These are phyloP conservation scores for Agrypnus murinus DNA, from an alignment of 2,888 invertebrate genomes.

Conservation along the genomic window DNA sequence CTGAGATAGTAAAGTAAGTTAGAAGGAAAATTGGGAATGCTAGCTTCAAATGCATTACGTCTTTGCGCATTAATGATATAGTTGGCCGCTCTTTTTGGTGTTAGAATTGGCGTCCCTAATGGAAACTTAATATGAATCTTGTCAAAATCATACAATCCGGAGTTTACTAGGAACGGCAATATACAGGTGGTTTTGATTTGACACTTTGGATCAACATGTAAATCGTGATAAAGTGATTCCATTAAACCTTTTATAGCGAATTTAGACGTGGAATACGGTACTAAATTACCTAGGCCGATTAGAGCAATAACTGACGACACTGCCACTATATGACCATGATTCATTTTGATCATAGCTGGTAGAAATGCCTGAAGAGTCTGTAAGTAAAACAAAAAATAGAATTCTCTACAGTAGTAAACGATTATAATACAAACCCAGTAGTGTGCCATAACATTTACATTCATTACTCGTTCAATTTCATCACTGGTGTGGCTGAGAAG, in stretches of 20 bases:
- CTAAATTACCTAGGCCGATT: conserved; percentile 82
- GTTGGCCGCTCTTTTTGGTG: conserved; percentile 78
- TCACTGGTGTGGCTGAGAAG: conserved; percentile 78
- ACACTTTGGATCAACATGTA: conserved; percentile 68
- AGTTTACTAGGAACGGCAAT: conserved; percentile 92
- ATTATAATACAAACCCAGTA: conserved; percentile 80
- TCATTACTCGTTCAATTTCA: conserved; percentile 82
- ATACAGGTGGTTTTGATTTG: conserved; percentile 87
- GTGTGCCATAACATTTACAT: conserved; percentile 86
- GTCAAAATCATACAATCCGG: conserved; percentile 82
- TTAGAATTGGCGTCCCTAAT: conserved; percentile 77
- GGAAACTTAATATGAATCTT: conserved; percentile 83
- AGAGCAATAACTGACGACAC: conserved; percentile 86
- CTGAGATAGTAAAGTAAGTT: neutral
- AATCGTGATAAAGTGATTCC: conserved; percentile 87
- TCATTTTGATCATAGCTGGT: conserved; percentile 83
- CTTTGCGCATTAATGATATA: conserved; percentile 81
- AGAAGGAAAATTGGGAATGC: conserved; percentile 75
- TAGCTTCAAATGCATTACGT: conserved; percentile 75
- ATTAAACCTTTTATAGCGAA: conserved; percentile 89
- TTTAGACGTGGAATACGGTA: conserved; percentile 89
- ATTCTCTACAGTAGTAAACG: neutral
- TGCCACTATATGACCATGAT: conserved; percentile 85
- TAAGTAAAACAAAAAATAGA: neutral
- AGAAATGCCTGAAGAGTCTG: conserved; percentile 84